phyloP scores from a whole-genome alignment of 2,888 invertebrate genomes.

The Cryptocephalus primarius region DNA sequence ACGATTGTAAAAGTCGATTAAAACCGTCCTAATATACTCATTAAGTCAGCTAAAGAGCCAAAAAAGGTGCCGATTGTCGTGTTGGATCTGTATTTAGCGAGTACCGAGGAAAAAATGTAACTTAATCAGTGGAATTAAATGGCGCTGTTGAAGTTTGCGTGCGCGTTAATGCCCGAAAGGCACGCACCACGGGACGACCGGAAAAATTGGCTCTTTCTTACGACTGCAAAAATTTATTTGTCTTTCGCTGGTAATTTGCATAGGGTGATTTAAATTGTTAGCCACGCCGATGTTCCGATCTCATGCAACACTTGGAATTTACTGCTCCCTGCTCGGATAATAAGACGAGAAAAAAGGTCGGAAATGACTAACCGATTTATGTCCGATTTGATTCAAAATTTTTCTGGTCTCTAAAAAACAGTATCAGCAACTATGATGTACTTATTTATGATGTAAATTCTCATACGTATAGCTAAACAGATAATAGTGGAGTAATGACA shows the following conservation, averaged over 20 bases:
- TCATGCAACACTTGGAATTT: constrained; percentile 22
- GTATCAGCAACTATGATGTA: too few relatives aligned
- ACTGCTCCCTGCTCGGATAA: constrained; percentile 1
- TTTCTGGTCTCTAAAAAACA: too few relatives aligned
- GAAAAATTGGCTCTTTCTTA: constrained; percentile 5
- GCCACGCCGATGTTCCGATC: constrained; percentile 27
- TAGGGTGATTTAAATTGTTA: constrained; percentile 26
- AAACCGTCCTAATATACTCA: constrained; percentile 10
- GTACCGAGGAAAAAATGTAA: constrained; percentile 24
- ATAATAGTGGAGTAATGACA: too few relatives aligned
- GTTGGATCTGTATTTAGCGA: constrained; percentile 19
- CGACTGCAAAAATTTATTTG: constrained; percentile 25
- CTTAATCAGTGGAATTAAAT: constrained; percentile 21
- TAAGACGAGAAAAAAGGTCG: too few relatives aligned
- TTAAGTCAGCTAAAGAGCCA: constrained; percentile 9
- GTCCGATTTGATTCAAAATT: too few relatives aligned
- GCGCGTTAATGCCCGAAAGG: constrained; percentile 22
- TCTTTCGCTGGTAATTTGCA: constrained; percentile 23
- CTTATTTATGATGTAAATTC: too few relatives aligned
- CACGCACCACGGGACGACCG: constrained; percentile 21
- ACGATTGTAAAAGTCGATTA: constrained; percentile 8
- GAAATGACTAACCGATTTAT: too few relatives aligned
- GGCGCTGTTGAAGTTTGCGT: constrained; percentile 19
- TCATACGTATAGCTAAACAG: too few relatives aligned
- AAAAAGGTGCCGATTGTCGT: constrained; percentile 18